Percentiles rank a stretch among this genome's conserved stretches.
Evolutionary conservation across 2,797 vertebrate genomes (phyloP).

Genomic region (Clarias laeviceps): DNA sequence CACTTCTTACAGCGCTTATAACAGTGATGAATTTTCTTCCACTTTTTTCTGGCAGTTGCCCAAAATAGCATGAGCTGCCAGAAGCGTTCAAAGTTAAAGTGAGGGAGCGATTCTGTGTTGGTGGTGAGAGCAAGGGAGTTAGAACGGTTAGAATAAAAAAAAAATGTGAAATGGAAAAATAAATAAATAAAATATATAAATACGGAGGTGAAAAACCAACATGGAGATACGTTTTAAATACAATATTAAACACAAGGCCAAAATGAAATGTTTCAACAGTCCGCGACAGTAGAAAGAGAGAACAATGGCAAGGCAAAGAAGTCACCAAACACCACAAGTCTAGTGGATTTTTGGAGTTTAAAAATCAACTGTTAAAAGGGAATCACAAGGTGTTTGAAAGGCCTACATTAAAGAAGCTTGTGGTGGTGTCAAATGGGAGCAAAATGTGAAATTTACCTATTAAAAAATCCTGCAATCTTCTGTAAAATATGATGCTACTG

Average conservation of each 20-base stretch:
- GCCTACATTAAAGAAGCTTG: neutral
- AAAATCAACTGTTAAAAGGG: neutral
- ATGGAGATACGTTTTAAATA: neutral
- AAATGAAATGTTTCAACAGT: neutral
- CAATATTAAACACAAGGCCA: neutral
- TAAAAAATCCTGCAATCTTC: neutral
- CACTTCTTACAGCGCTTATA: neutral
- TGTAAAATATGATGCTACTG: neutral
- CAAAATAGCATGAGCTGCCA: constrained; percentile 28
- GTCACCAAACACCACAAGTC: neutral
- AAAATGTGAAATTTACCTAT: neutral
- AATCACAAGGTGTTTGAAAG: neutral
- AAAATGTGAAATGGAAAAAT: neutral
- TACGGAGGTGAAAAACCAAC: neutral
- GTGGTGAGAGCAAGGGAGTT: constrained; percentile 9
- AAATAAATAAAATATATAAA: too few species aligned
- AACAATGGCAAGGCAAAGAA: neutral
- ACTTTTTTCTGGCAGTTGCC: constrained; percentile 16
- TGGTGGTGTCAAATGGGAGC: too few species aligned
- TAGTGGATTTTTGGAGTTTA: neutral
- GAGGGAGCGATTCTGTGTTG: constrained; percentile 12
- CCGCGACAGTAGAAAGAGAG: neutral
- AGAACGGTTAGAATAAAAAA: neutral
- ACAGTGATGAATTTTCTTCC: neutral
- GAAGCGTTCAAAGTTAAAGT: constrained; percentile 6